Percentiles rank a stretch among this genome's conserved stretches.
Evolutionary conservation across 2,797 vertebrate genomes (phyloP).

Genomic region (Gymnoscopelus braueri): DNA sequence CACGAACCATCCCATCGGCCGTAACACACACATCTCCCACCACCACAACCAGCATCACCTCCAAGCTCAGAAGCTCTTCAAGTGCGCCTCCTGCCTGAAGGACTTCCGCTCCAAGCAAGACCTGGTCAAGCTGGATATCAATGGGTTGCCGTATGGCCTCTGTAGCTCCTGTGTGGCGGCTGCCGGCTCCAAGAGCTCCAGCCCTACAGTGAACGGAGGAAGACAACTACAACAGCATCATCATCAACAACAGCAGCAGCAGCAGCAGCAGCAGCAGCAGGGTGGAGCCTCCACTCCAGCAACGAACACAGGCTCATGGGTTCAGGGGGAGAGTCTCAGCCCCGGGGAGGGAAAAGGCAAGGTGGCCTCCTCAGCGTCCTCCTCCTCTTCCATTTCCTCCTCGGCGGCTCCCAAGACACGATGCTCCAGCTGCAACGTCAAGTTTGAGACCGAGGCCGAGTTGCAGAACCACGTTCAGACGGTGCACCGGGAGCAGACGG

Average conservation of each 20-base stretch:
- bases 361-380: conserved; percentile 83
- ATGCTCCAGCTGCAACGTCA: conserved; percentile 98
- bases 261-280: conserved; percentile 58
- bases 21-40: conserved; percentile 70
- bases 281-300: conserved; percentile 70
- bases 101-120: conserved; percentile 97
- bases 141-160: conserved; percentile 95
- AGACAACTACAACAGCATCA: conserved; percentile 71
- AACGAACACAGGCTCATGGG: conserved; percentile 78
- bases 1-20: conserved; percentile 76
- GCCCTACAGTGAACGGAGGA: conserved; percentile 84
- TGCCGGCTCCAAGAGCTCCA: conserved; percentile 91
- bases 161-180: conserved; percentile 92
- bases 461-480: conserved; percentile 95
- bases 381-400: conserved; percentile 82
- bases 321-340: conserved; percentile 90
- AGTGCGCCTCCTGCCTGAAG: conserved; percentile 97
- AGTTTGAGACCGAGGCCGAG: conserved; percentile 97
- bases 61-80: conserved; percentile 89
- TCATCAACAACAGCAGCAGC: conserved; percentile 72
- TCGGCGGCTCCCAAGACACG: conserved; percentile 89
- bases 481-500: conserved; percentile 91
- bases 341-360: conserved; percentile 91
- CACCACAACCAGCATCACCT: conserved; percentile 85
- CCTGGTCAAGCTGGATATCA: conserved; percentile 97